Conservation (phyloP, 2,888 invertebrate genomes). For the Lithophane leautieri region DNA sequence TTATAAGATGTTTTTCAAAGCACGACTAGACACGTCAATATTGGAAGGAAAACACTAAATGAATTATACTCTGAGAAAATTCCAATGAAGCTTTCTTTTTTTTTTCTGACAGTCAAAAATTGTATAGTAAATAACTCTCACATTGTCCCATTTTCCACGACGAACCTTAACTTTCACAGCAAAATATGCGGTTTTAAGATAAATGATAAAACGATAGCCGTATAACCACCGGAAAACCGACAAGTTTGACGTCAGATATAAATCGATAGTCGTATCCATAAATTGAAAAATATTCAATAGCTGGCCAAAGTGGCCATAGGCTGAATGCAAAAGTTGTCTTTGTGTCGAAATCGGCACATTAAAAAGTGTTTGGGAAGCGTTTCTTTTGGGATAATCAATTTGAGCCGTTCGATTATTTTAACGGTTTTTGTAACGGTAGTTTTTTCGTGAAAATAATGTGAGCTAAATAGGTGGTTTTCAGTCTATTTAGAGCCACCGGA, state of each 20-base stretch:
- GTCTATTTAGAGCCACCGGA: background rate
- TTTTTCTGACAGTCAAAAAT: conserved; percentile 2
- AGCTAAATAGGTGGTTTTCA: background rate
- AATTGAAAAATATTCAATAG: conserved; percentile 13
- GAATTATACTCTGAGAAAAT: background rate
- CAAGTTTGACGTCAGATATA: conserved; percentile 26
- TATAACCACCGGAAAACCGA: conserved; percentile 49
- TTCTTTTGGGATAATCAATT: conserved; percentile 3
- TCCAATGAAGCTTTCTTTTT: conserved; percentile 7
- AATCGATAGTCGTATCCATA: conserved; percentile 15
- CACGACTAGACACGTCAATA: background rate
- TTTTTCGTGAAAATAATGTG: background rate
- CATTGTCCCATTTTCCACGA: conserved; percentile 12
- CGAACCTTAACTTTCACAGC: conserved; percentile 26
- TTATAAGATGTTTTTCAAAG: background rate
- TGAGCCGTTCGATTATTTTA: background rate
- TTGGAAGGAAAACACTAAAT: background rate
- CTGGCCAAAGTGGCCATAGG: background rate
- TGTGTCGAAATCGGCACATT: background rate
- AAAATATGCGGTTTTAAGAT: conserved; percentile 36
- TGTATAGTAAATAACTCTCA: background rate
- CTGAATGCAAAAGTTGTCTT: conserved; percentile 13
- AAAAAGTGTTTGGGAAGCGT: background rate
- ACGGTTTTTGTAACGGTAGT: background rate
- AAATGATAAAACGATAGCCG: conserved; percentile 28